phyloP scores from a whole-genome alignment of 2,113 vertebrate species.

The Rhombomys opimus region DNA sequence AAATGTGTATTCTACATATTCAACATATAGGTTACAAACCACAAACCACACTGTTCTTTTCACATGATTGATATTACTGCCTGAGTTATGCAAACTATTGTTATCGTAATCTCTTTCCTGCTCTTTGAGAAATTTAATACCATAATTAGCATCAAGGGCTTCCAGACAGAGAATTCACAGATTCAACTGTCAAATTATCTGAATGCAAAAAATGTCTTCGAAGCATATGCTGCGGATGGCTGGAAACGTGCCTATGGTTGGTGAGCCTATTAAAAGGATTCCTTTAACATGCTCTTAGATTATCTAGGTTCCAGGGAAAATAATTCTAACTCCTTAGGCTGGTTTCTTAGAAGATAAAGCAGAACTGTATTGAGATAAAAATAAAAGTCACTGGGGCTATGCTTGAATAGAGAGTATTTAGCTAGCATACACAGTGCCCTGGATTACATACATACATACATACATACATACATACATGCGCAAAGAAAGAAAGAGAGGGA shows the following conservation, averaged over 20 bases:
- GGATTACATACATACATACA: background rate
- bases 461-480: background rate
- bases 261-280: constrained; percentile 32
- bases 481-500: fast-evolving
- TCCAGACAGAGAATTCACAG: constrained; percentile 55
- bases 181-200: constrained; percentile 63
- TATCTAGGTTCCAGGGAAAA: constrained; percentile 15
- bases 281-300: constrained; percentile 31
- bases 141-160: constrained; percentile 68
- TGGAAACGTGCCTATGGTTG: constrained; percentile 44
- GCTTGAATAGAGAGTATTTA: background rate
- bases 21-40: constrained; percentile 16
- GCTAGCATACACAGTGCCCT: background rate
- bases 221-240: background rate
- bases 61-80: constrained; percentile 18
- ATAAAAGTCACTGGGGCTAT: background rate
- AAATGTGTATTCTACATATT: background rate
- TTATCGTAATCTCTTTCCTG: constrained; percentile 71
- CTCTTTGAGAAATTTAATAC: constrained; percentile 66
- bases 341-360: constrained; percentile 56
- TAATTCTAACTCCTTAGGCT: background rate
- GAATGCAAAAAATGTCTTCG: constrained; percentile 54
- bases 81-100: constrained; percentile 57
- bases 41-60: constrained; percentile 59
- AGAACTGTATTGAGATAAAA: constrained; percentile 55